Base-by-base conservation (phyloP, 2,797 vertebrate species). In the Acipenser transmontanus region DNA sequence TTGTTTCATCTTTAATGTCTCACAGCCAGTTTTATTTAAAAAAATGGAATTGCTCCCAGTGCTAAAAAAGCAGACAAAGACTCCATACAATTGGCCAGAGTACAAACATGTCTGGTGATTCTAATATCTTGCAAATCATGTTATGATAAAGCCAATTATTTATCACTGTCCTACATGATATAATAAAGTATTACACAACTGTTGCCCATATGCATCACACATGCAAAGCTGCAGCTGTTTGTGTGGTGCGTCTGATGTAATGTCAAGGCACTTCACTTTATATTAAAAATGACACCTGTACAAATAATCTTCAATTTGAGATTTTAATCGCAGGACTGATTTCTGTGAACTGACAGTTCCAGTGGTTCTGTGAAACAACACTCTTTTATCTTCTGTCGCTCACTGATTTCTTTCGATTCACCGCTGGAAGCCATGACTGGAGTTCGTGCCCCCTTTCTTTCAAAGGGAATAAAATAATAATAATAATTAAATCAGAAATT, bases 271-370 rank as follows among this genome's bases (percentile, higher is more conserved):
- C 85, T 87, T 84, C 67, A 78, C 85, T 86, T 88, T 88, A 81
- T 86, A 88, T 88, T 89, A 89, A 87, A 88, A 88, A 87, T 84
- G 87, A 89, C 91, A 91, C 88, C 88, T 89, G 90, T 86, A 87
- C 88, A 91, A 92, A 91, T 87, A 88, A 86, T 88, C 87, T 90
- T 86, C 84, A 84, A 83, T 89, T 88, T 89, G 88, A 84, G 88
- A 89, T 86, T 90, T 34, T 89, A 87, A 34, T 34, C 34, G 34
- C 34, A 34, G 4, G 34, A 4, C 34, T 34, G 34, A 34, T 34
- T 34, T 34, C 34, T 34, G 34, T 34, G 34, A 34, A 34, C 34
- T 34, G 34, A 34, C 34, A 34, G 88, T 89, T 88, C 82, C 80
- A 63, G 76, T 0, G 82, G 86, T 82, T 83, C 79, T 79, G 73